Evolutionary conservation across 2,888 invertebrate genomes (phyloP), one percentile per base, ranked within the genome.

Genomic region (Lochmaea crataegi): DNA sequence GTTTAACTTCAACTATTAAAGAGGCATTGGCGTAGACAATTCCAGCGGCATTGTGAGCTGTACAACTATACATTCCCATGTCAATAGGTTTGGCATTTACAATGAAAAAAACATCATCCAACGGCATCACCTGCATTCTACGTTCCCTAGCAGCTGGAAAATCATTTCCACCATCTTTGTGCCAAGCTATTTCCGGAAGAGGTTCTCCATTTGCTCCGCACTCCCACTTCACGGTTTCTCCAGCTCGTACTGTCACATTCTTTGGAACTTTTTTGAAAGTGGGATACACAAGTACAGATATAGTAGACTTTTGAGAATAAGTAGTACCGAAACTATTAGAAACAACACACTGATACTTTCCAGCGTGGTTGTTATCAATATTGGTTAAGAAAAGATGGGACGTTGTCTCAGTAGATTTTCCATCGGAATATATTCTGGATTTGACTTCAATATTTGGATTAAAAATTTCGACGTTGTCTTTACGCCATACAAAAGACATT

Each of bases 71-170:
- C 42, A 96, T 89, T 0, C 98, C 98, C 87, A 94, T 94, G 84
- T 98, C 98, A 48, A 91, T 91, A 0, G 93, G 91, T 86, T 96
- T 96, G 26, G 96, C 95, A 87, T 96, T 93, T n/a, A 96, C 91
- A 80, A 98, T 98, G 84, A 96, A 96, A 85, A 97, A 96, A 1
- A 94, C 92, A 85, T 97, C 95, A 84, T 98, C 97, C 42, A 92
- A 92, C 0, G 96, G 94, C 91, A 96, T 94, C 63, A 97, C 95
- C 87, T 95, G 94, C 93, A 98, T 94, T 63, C 70, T 70, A 18
- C 97, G 91, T 85, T 98, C 97, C 79, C 94, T 90, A 10, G 98
- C 98, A 6, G 98, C 98, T 9, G 97, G 97, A 86, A 98, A 98
- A 83, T 96, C 94, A 83, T 94, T 94, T 0, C 94, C 96, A n/a